Percentiles rank a stretch among this genome's conserved stretches.
Conservation (phyloP, 2,888 invertebrate species). For the Adela reaumurella region DNA sequence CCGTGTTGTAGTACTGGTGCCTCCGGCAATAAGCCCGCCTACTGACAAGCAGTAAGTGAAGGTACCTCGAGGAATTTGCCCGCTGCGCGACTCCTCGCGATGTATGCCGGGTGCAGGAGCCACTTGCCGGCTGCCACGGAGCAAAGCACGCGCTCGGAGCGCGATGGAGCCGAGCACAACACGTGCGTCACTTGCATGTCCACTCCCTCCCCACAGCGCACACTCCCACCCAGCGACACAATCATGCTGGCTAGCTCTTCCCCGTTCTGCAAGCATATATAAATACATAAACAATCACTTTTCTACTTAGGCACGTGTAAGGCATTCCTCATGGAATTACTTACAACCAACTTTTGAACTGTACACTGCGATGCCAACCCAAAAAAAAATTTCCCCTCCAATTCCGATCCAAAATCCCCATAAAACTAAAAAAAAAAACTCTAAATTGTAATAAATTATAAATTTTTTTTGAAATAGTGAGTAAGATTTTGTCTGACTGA, state of each 20-base stretch:
- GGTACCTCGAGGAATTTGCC: conserved; percentile 62
- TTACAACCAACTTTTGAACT: neutral
- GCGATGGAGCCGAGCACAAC: conserved; percentile 67
- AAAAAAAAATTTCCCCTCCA: no score
- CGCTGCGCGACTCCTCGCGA: conserved; percentile 61
- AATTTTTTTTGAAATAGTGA: no score
- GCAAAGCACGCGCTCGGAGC: conserved; percentile 86
- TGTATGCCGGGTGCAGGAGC: conserved; percentile 79
- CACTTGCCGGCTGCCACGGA: conserved; percentile 86
- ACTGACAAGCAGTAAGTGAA: no score
- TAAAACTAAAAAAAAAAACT: no score
- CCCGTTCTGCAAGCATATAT: conserved; percentile 32
- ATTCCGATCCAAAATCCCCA: no score
- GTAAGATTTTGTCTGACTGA: no score
- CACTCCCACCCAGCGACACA: conserved; percentile 59
- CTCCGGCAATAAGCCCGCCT: neutral
- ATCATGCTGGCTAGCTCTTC: conserved; percentile 54
- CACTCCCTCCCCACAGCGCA: conserved; percentile 53
- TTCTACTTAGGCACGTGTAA: no score
- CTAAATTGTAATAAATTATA: no score
- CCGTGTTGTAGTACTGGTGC: neutral
- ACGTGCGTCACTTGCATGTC: conserved; percentile 71
- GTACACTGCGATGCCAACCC: no score
- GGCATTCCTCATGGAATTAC: no score
- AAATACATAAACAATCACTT: no score